These are phyloP conservation scores for Gortyna flavago DNA, from an alignment of 2,888 invertebrate species.

Conservation along the genomic window DNA sequence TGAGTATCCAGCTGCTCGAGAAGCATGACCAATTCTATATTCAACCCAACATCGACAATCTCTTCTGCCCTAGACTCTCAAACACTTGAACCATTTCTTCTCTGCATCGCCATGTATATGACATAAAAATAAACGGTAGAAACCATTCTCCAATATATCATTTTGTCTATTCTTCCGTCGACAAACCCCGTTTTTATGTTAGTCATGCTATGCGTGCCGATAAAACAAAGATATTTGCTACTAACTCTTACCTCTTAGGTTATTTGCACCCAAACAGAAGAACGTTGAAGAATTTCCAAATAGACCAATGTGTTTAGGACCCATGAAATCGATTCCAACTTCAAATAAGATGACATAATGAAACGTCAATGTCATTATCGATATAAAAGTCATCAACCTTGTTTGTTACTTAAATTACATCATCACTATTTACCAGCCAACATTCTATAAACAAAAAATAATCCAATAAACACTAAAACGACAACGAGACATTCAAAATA, in stretches of 20 bases:
- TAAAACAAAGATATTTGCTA: too few species aligned
- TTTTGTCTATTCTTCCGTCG: too few species aligned
- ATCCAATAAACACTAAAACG: constrained; percentile 63
- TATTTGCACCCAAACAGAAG: background rate
- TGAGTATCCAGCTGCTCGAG: background rate
- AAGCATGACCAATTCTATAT: too few species aligned
- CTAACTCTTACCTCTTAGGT: too few species aligned
- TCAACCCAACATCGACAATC: too few species aligned
- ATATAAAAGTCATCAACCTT: constrained; percentile 53
- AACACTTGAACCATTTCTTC: too few species aligned
- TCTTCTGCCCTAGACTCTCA: too few species aligned
- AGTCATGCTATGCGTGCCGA: too few species aligned
- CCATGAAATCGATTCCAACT: constrained; percentile 45
- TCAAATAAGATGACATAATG: constrained; percentile 42
- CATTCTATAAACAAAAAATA: constrained; percentile 59
- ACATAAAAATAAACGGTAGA: too few species aligned
- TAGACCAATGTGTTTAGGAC: constrained; percentile 9
- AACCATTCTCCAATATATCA: too few species aligned
- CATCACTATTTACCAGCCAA: constrained; percentile 59
- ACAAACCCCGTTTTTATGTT: too few species aligned
- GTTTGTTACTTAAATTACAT: constrained; percentile 54
- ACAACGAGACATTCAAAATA: constrained; percentile 65
- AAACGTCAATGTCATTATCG: constrained; percentile 54
- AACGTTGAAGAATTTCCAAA: constrained; percentile 24
- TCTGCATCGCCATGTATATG: too few species aligned